Percentiles rank a stretch among this genome's conserved stretches.
Evolutionary conservation across 2,113 vertebrate species (phyloP).

Genomic region (Varanus komodoensis): DNA sequence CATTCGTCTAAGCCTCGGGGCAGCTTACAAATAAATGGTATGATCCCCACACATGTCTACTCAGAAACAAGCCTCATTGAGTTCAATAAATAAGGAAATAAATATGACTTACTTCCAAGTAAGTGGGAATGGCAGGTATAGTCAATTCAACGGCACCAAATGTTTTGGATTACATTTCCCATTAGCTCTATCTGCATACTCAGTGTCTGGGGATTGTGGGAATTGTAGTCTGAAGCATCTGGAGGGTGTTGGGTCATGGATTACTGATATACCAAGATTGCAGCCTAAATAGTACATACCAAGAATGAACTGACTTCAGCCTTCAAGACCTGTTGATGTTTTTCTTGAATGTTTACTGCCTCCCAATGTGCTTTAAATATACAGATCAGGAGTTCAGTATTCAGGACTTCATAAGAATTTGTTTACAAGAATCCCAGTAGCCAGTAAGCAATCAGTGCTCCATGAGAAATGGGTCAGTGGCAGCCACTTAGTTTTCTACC

Average conservation of each 20-base stretch:
- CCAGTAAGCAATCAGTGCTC: background rate
- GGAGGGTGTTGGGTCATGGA: no score
- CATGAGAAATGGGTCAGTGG: background rate
- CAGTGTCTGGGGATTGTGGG: no score
- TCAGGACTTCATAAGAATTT: background rate
- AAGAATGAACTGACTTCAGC: background rate
- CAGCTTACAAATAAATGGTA: background rate
- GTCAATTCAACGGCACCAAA: no score
- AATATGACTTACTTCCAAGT: background rate
- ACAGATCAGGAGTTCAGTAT: background rate
- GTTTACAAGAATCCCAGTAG: background rate
- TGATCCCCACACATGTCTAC: background rate
- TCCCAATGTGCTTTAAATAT: background rate
- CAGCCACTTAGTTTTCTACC: no score
- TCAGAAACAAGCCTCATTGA: background rate
- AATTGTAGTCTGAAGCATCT: no score
- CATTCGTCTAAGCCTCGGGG: no score
- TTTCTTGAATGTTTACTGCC: background rate
- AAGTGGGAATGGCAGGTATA: background rate
- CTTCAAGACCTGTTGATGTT: background rate
- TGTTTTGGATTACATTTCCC: no score
- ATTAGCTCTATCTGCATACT: no score
- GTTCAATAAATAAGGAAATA: background rate
- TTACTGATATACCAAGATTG: background rate
- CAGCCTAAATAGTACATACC: background rate